Percentiles rank a stretch among this genome's conserved stretches.
phyloP scores from a whole-genome alignment of 2,113 vertebrate genomes.

The Melanostigma gelatinosum region DNA sequence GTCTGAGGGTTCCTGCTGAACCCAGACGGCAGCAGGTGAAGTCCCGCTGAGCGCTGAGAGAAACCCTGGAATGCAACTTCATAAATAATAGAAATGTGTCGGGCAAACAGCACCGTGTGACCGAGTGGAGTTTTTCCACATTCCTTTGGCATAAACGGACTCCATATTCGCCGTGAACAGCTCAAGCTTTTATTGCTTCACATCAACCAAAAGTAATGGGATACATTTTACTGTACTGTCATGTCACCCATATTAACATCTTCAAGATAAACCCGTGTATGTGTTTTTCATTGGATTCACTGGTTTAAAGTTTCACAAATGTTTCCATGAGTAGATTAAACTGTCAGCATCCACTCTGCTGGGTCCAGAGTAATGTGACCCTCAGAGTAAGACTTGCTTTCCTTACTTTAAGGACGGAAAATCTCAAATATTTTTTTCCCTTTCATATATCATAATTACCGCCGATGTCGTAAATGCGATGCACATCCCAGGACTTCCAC shows the following conservation, averaged over 20 bases:
- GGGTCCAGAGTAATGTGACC: conserved; percentile 1
- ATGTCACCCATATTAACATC: conserved; percentile 59
- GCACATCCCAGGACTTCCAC: conserved; percentile 14
- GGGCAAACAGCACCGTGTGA: conserved; percentile 63
- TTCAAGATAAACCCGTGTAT: conserved; percentile 41
- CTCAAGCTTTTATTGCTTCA: conserved; percentile 55
- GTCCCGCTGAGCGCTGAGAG: conserved; percentile 39
- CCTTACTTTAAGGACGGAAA: background rate
- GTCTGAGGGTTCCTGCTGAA: conserved; percentile 48
- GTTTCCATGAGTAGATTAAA: conserved; percentile 61
- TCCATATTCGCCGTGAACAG: conserved; percentile 57
- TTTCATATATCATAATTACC: background rate
- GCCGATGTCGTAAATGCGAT: conserved; percentile 22
- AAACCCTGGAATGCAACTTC: conserved; percentile 67
- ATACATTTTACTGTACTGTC: conserved; percentile 40
- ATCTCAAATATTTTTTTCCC: background rate
- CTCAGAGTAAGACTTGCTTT: conserved; percentile 14
- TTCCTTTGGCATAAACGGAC: conserved; percentile 59
- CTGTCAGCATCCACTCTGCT: conserved; percentile 45
- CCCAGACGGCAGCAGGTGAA: conserved; percentile 65
- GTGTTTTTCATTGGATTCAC: conserved; percentile 50
- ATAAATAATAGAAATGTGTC: conserved; percentile 68
- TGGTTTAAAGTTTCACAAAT: conserved; percentile 64
- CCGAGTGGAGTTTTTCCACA: conserved; percentile 63
- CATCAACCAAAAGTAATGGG: conserved; percentile 59